A percentile compares a stretch with the other conserved stretches of the same genome.
Evolutionary conservation across 1,140 invertebrate genomes (phyloP).

Genomic region (Hycleus phaleratus): DNA sequence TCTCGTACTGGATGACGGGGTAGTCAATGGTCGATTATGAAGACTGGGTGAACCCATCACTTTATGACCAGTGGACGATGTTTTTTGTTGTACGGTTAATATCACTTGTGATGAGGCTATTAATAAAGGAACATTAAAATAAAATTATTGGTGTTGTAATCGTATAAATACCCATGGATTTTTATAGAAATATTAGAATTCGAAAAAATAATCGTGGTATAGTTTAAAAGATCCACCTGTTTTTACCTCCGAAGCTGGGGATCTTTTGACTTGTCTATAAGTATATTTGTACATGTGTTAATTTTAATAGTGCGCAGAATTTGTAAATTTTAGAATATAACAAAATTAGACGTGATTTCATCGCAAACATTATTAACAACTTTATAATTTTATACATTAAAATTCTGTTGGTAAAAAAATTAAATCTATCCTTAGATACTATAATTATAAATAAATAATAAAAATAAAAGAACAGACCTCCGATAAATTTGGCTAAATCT

Average conservation of each 20-base stretch:
- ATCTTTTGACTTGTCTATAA: background rate
- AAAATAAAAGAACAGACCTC: too few species aligned
- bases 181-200: too few species aligned
- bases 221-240: background rate
- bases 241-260: background rate
- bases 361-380: background rate
- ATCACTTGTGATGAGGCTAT: conserved; percentile 55
- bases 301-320: conserved; percentile 3
- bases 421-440: too few species aligned
- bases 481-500: too few species aligned
- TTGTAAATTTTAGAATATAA: conserved; percentile 5
- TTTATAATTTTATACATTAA: too few species aligned
- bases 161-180: conserved; percentile 1
- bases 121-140: conserved; percentile 28
- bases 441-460: too few species aligned
- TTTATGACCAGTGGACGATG: conserved; percentile 18
- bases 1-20: conserved; percentile 26
- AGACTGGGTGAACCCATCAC: conserved; percentile 29
- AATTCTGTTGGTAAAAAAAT: too few species aligned
- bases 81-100: conserved; percentile 53
- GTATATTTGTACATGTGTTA: conserved; percentile 3
- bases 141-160: too few species aligned
- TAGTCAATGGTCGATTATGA: conserved; percentile 31
- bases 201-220: too few species aligned
- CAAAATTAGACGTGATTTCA: conserved; percentile 13